Conservation (phyloP, 1,140 invertebrate species). For the Oncopodura yosiiana region DNA sequence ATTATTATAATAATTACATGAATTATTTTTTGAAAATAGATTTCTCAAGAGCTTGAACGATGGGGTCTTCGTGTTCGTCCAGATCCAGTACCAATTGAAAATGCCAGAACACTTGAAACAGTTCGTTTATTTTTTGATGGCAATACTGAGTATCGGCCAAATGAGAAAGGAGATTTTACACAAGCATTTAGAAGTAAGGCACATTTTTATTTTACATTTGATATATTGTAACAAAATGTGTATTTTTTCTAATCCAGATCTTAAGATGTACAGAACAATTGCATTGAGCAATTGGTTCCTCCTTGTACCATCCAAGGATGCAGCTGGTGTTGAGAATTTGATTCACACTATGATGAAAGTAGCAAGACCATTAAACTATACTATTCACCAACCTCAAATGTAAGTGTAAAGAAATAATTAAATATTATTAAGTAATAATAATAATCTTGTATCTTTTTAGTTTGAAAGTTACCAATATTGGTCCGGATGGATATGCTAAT, state of each 20-base stretch:
- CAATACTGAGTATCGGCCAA: background rate
- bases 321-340: conserved; percentile 6
- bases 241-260: too few species aligned
- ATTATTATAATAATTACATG: background rate
- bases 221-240: too few species aligned
- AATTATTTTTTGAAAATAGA: background rate
- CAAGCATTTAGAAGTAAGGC: background rate
- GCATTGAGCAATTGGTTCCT: conserved; percentile 27
- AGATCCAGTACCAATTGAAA: too few species aligned
- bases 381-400: conserved; percentile 15
- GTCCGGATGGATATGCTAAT: too few species aligned
- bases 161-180: conserved; percentile 9
- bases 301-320: conserved; percentile 24
- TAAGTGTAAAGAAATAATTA: too few species aligned
- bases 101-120: too few species aligned
- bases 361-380: conserved; percentile 12
- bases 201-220: too few species aligned
- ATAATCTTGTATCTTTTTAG: too few species aligned
- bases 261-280: too few species aligned
- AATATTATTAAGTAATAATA: too few species aligned
- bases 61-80: background rate
- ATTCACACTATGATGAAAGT: conserved; percentile 20
- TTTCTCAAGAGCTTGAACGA: background rate
- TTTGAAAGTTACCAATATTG: too few species aligned
- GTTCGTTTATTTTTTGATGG: too few species aligned